Evolutionary conservation across 2,113 vertebrate genomes (phyloP), one percentile per base, ranked within the genome.

Genomic region (Sinocyclocheilus maitianheensis): DNA sequence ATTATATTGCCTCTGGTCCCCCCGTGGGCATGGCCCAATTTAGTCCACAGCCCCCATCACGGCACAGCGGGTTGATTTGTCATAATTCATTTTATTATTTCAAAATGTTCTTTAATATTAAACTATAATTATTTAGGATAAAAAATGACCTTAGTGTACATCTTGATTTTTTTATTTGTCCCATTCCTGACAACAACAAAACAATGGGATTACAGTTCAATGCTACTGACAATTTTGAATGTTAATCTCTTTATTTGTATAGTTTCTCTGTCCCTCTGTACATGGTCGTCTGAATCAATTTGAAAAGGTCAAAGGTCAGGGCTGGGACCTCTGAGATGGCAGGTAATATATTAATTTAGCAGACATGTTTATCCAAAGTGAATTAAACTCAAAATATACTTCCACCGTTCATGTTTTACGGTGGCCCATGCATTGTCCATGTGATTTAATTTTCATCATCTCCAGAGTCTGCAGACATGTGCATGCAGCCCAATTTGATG

Each of bases 141-240:
- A 8, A 46, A 75, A 55, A 75, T n/a, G 0, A n/a, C 43, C 22
- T 75, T 20, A 46, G 5, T 72, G 69, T 43, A 40, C 7, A 72
- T 22, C 34, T 71, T 9, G 30, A 71, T 71, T 71, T 71, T 72
- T 40, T 72, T 55, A 37, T 71, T 40, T 48, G 20, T 75, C 9
- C 34, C 37, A 22, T 48, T 6, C 12, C 43, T 14, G 43, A 24
- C 72, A 14, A 48, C 43, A 75, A 24, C 11, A 75, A 48, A 46
- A 24, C 72, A 75, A 75, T 75, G 72, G 72, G 72, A 75, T 75
- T 75, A 75, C 22, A 24, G 22, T 75, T 75, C 43, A 75, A 6
- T 48, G 22, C 72, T 24, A 14, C 37, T 13, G 40, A 75, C 22
- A 2, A 75, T 14, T 46, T 75, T 46, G 72, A 46, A 74, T 48